Evolutionary conservation across 2,797 vertebrate species (phyloP), one percentile per base, ranked within the genome.

Genomic region (Galaxias olidus): DNA sequence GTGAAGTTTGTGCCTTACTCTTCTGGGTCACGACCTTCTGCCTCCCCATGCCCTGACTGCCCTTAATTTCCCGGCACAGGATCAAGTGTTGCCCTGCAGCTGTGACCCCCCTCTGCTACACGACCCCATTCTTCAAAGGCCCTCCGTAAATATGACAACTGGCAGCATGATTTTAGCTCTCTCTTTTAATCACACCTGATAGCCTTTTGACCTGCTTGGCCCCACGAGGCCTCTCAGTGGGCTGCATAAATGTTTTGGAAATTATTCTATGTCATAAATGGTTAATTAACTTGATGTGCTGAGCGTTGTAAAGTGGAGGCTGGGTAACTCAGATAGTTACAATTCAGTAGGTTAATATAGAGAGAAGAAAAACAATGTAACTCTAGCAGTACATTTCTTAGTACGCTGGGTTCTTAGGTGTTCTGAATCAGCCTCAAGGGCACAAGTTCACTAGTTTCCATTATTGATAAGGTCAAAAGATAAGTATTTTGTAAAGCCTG

Each of bases 41-140:
- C 66, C 78, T 65, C 67, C 55, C 72, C 60, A 75, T 51, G 70
- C 77, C 68, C 84, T 85, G 86, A 89, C 88, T 85, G 83, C 77
- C 74, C 76, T 85, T 74, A 72, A 85, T 82, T 87, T 88, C 88
- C 80, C 69, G 75, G 81, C 81, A 84, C 81, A 81, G 82, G 88
- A 90, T 90, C 86, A 88, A 89, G 84, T 82, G 79, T 87, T 89
- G 81, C 75, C 82, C 85, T 85, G 84, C 89, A 87, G 86, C 88
- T 90, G 89, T 89, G 82, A 46, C 41, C 15, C 68, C 66, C 61
- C 48, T 13, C 55, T 15, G 67, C 67, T 15, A 64, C 63, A 72
- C 62, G 69, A 69, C 70, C 63, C 72, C 61, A 68, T 80, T 80
- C 73, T 84, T 74, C 63, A 74, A 74, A 75, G 58, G 64, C 68